Percentiles rank a stretch among this genome's conserved stretches.
phyloP scores from a whole-genome alignment of 2,113 vertebrate genomes.

The Neolamprologus fasciatus region DNA sequence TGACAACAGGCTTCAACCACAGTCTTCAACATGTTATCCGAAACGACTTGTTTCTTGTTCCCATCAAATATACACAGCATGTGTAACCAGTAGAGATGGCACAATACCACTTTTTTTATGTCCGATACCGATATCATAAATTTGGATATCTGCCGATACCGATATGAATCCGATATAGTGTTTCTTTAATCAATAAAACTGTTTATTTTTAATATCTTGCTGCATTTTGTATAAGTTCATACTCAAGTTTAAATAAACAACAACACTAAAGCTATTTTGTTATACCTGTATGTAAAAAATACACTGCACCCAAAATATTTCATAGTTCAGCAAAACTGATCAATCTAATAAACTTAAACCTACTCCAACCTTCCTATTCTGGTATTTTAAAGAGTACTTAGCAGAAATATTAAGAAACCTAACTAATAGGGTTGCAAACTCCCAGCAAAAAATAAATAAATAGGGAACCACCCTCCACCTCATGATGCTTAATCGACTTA shows the following conservation, averaged over 20 bases:
- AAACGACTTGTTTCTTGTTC: not conserved
- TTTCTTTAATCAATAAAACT: not conserved
- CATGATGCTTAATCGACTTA: too few species aligned
- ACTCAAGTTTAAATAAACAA: not conserved
- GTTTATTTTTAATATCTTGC: not conserved
- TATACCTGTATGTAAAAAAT: not conserved
- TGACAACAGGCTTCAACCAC: not conserved
- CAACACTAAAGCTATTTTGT: not conserved
- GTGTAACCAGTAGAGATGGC: not conserved
- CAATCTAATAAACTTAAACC: rapidly evolving
- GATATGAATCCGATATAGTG: not conserved
- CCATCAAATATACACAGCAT: not conserved
- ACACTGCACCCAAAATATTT: not conserved
- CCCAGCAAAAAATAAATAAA: too few species aligned
- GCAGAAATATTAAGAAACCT: not conserved
- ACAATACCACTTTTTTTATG: not conserved
- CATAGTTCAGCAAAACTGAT: rapidly evolving
- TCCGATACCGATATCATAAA: not conserved
- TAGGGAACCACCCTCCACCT: too few species aligned
- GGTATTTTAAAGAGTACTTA: not conserved
- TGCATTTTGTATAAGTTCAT: not conserved
- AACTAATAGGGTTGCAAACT: not conserved
- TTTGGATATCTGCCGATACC: not conserved
- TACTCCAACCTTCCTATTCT: rapidly evolving
- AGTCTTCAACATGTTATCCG: not conserved